Conservation (phyloP, 2,113 vertebrate genomes). For the Podocnemis expansa region DNA sequence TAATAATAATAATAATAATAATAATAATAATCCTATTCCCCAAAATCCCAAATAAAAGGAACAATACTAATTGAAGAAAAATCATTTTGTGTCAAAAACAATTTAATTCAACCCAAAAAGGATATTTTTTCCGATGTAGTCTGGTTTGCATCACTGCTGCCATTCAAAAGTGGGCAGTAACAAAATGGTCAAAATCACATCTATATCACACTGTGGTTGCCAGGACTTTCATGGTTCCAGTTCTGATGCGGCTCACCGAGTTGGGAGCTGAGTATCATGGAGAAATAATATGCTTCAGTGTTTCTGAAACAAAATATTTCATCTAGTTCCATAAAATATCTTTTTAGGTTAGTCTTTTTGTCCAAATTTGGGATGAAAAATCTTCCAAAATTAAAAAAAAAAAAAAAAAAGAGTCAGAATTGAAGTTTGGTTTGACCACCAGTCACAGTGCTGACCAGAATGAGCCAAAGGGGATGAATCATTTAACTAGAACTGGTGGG, state of each 20-base stretch:
- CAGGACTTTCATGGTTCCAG: background rate
- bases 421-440: background rate
- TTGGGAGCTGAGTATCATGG: background rate
- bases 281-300: background rate
- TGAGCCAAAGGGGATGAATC: background rate
- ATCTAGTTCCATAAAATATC: background rate
- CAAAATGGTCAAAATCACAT: background rate
- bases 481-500: too few species aligned
- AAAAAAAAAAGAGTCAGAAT: background rate
- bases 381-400: background rate
- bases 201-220: background rate
- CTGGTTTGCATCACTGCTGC: background rate
- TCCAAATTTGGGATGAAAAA: background rate
- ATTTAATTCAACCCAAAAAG: background rate
- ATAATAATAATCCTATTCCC: background rate
- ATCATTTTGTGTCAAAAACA: background rate
- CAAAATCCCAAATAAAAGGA: background rate
- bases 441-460: background rate
- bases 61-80: background rate
- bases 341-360: background rate
- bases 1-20: too few species aligned
- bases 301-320: background rate
- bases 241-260: background rate
- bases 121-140: background rate
- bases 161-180: background rate